A percentile compares a stretch with the other conserved stretches of the same genome.
phyloP scores from a whole-genome alignment of 2,113 vertebrate genomes.

The Sphyrna mokarran region DNA sequence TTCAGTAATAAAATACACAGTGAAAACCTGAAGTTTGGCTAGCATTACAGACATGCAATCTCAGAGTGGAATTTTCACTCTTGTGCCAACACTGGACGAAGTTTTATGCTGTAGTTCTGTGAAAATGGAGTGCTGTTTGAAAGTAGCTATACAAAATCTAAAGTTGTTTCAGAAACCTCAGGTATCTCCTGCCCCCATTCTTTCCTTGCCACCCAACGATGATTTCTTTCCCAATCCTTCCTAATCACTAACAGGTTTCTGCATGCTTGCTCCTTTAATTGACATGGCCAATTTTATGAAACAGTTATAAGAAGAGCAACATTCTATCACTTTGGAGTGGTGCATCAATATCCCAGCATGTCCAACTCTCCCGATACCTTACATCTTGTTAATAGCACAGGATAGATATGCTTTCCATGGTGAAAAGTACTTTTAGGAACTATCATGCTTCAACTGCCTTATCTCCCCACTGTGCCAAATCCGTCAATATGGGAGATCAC shows the following conservation, averaged over 20 bases:
- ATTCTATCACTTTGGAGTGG: not conserved
- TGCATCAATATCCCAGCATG: not conserved
- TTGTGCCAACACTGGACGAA: not conserved
- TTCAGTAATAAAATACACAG: not conserved
- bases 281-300: not conserved
- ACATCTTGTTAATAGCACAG: not conserved
- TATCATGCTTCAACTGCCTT: not conserved
- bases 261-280: not conserved
- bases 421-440: not conserved
- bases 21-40: not conserved
- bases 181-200: not conserved
- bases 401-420: not conserved
- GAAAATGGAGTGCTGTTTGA: not conserved
- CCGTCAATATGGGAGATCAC: not conserved
- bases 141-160: not conserved
- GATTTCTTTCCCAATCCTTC: not conserved
- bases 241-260: not conserved
- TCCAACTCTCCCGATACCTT: no score
- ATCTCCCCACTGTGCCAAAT: not conserved
- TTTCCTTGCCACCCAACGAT: no score
- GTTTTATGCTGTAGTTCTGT: not conserved
- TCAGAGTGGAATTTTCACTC: not conserved
- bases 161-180: not conserved
- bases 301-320: not conserved
- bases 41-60: not conserved